Conservation (phyloP, 2,113 vertebrate genomes). For the Camelus bactrianus region DNA sequence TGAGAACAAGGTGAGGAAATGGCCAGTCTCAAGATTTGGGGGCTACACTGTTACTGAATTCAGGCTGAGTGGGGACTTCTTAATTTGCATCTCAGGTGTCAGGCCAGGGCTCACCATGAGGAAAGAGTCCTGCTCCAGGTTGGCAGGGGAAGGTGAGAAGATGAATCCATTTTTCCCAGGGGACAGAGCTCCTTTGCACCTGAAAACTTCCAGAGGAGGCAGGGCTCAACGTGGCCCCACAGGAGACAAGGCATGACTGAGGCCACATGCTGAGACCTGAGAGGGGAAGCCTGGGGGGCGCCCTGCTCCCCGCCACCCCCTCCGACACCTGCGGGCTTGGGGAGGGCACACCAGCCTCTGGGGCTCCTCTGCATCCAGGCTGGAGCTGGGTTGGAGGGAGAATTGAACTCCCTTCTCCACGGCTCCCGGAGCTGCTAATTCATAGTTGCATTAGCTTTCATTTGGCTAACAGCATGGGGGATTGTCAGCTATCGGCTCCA, state of each 20-base stretch:
- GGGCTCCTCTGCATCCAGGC: not conserved
- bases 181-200: not conserved
- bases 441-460: constrained; percentile 78
- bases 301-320: fast-evolving
- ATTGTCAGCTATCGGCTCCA: constrained; percentile 76
- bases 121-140: not conserved
- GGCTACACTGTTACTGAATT: not conserved
- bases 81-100: not conserved
- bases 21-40: not conserved
- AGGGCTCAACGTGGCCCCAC: fast-evolving
- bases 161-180: not conserved
- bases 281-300: fast-evolving
- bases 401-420: constrained; percentile 60
- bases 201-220: not conserved
- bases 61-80: not conserved
- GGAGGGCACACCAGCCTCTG: not conserved
- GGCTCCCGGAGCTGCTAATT: constrained; percentile 73
- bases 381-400: not conserved
- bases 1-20: not conserved
- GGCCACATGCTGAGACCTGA: not conserved
- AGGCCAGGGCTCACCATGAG: not conserved
- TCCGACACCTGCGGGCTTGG: not conserved
- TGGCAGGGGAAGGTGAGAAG: not conserved
- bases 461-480: constrained; percentile 80
- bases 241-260: fast-evolving